Base-by-base conservation (phyloP, 1,140 invertebrate species). In the Rhynchophorus ferrugineus region DNA sequence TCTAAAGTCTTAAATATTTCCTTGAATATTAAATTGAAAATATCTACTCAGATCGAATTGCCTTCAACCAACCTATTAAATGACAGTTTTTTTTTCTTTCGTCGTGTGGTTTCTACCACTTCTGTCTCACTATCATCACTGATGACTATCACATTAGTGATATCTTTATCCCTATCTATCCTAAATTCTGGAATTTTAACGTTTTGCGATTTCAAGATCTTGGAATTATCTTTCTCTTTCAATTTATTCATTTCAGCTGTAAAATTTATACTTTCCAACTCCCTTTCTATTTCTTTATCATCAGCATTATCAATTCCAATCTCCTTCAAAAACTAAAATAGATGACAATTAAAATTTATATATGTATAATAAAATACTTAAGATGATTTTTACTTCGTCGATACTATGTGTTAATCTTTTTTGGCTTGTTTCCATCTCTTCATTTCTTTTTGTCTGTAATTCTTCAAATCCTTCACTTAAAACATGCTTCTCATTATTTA, bases 41-140 rank as follows among this genome's bases (percentile, higher is more conserved):
- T n/a, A n/a, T n/a, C n/a, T n/a, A n/a, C n/a, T n/a, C n/a, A n/a
- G n/a, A n/a, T n/a, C n/a, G n/a, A n/a, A n/a, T n/a, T n/a, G n/a
- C n/a, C n/a, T n/a, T n/a, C n/a, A n/a, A n/a, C 24, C 11, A 6
- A 29, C 24, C 24, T 29, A 29, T 29, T 29, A 29, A 29, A 29
- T 6, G 24, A 29, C 5, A 42, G 45, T 9, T n/a, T 42, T 17
- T 39, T 43, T 7, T 59, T 45, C 48, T 65, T 63, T 38, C 59
- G 58, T 3, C 62, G 64, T 11, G 64, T 66, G 7, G 57, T 57
- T 49, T 66, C 62, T 7, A 64, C 53, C 18, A 64, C 34, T 41
- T 61, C 60, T 22, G 52, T 55, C 56, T 65, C 62, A n/a, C 24
- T 54, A 9, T 41, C 41, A 37, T 22, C 24, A 46, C 33, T 46